A percentile compares a stretch with the other conserved stretches of the same genome.
These are phyloP conservation scores for Tipula helvola DNA, from an alignment of 2,888 invertebrate genomes.

Conservation along the genomic window DNA sequence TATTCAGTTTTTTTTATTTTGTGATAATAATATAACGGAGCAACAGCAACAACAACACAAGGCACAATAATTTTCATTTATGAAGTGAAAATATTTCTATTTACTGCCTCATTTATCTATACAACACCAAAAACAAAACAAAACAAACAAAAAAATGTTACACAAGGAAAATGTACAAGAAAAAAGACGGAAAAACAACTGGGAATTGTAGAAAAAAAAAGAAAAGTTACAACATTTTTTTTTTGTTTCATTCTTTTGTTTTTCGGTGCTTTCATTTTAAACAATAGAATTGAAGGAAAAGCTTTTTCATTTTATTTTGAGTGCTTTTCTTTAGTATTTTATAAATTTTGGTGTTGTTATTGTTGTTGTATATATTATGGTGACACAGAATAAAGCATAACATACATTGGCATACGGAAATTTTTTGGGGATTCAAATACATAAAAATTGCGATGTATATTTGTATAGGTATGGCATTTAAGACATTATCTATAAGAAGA, in stretches of 20 bases:
- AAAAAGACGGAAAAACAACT: background rate
- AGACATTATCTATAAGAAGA: background rate
- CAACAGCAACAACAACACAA: background rate
- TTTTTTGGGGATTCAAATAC: background rate
- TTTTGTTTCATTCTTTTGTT: background rate
- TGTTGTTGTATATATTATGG: background rate
- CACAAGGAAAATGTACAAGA: background rate
- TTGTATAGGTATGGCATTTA: background rate
- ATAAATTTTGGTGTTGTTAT: background rate
- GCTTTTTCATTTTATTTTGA: background rate
- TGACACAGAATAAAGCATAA: background rate
- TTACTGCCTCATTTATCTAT: background rate
- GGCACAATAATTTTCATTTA: background rate
- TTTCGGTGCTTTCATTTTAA: background rate
- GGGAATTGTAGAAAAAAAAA: background rate
- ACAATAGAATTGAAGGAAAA: background rate
- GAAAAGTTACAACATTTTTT: background rate
- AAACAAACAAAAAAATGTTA: background rate
- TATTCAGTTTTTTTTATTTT: background rate
- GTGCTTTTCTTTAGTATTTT: background rate
- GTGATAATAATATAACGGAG: background rate
- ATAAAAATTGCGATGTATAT: background rate
- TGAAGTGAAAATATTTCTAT: background rate
- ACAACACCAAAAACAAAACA: background rate
- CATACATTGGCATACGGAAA: background rate